phyloP scores from a whole-genome alignment of 2,113 vertebrate genomes.

The Aleadryas rufinucha region DNA sequence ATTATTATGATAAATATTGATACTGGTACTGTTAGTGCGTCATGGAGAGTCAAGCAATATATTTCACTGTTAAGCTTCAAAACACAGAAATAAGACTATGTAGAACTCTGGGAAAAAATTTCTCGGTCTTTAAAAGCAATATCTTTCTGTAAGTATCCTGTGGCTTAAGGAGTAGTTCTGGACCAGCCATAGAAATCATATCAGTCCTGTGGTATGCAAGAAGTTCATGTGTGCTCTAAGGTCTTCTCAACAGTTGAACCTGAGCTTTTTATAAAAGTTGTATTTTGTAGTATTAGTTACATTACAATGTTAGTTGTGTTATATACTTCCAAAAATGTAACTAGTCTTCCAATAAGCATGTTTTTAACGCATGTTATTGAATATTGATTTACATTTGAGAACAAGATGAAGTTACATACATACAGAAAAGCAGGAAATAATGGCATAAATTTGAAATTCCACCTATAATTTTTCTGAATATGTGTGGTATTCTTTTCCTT shows the following conservation, averaged over 20 bases:
- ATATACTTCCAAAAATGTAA: neutral
- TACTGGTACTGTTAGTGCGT: neutral
- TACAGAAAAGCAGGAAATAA: neutral
- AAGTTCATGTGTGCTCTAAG: neutral
- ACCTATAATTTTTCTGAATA: neutral
- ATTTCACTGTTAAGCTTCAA: neutral
- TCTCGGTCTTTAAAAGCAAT: neutral
- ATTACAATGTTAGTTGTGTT: neutral
- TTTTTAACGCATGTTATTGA: neutral
- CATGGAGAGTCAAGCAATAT: neutral
- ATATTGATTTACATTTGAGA: neutral
- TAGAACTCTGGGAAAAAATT: neutral
- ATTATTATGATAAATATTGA: neutral
- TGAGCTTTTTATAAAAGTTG: neutral
- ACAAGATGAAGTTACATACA: neutral
- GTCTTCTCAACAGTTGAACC: neutral
- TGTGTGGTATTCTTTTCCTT: neutral
- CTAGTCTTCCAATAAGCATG: neutral
- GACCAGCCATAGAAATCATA: neutral
- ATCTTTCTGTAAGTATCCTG: neutral
- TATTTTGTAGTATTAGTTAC: neutral
- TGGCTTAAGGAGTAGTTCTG: neutral
- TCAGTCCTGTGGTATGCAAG: rapidly evolving
- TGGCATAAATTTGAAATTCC: neutral
- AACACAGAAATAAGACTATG: neutral